Evolutionary conservation across 1,140 invertebrate species (phyloP).

Genomic region (Bombus soroeensis): DNA sequence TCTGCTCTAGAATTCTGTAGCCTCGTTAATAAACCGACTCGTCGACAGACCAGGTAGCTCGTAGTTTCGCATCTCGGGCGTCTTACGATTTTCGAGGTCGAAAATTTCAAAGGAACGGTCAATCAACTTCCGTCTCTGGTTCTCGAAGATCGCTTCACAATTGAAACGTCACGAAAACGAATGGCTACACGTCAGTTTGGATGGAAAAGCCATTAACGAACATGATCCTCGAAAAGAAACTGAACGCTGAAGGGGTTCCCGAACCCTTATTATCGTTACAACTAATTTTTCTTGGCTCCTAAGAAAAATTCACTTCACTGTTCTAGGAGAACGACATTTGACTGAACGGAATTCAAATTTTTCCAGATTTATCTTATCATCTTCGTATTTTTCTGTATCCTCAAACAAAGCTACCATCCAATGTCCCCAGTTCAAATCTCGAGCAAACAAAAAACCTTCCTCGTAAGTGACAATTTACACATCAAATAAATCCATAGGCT

Average conservation of each 20-base stretch:
- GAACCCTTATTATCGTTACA: not conserved
- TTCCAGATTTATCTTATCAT: not conserved
- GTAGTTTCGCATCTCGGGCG: not conserved
- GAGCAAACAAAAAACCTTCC: not conserved
- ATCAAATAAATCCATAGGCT: not conserved
- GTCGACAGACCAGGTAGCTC: constrained; percentile 58
- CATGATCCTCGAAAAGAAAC: constrained; percentile 9
- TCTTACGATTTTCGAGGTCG: constrained; percentile 29
- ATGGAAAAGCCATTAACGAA: constrained; percentile 62
- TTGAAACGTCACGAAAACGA: constrained; percentile 73
- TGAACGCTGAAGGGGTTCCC: not conserved
- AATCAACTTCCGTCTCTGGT: constrained; percentile 69
- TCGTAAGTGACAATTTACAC: too few species aligned
- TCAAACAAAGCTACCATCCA: not conserved
- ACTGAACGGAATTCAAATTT: not conserved
- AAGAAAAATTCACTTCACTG: not conserved
- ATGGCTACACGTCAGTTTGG: constrained; percentile 65
- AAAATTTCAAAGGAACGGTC: constrained; percentile 59
- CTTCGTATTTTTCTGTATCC: too few species aligned
- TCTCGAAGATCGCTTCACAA: constrained; percentile 60
- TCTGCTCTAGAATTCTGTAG: not conserved
- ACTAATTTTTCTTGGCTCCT: constrained; percentile 4
- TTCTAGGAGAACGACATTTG: too few species aligned
- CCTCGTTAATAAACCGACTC: constrained; percentile 76
- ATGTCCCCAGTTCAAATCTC: not conserved